These are phyloP conservation scores for Peromyscus leucopus DNA, from an alignment of 2,113 vertebrate species.

Conservation along the genomic window DNA sequence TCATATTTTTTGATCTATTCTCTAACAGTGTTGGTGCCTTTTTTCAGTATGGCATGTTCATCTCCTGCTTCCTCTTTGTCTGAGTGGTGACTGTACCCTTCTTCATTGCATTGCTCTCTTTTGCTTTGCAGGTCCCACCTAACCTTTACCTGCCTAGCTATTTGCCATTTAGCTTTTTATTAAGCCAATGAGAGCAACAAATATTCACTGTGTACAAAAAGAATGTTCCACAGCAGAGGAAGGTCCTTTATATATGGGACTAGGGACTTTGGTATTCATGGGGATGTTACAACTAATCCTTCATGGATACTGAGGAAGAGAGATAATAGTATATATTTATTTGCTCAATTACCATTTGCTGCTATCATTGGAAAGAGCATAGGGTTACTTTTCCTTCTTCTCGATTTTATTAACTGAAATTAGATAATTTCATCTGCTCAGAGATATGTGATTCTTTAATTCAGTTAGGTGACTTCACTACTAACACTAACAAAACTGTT, in stretches of 20 bases:
- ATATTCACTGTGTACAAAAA: too few relatives aligned
- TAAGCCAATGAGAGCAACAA: too few relatives aligned
- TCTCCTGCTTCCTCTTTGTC: too few relatives aligned
- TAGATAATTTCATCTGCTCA: not conserved
- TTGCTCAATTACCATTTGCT: not conserved
- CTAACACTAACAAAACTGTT: not conserved
- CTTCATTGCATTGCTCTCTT: too few relatives aligned
- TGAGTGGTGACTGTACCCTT: too few relatives aligned
- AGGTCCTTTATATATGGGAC: not conserved
- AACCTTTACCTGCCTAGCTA: too few relatives aligned
- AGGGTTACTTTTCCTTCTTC: not conserved
- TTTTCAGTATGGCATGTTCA: too few relatives aligned
- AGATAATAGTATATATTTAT: not conserved
- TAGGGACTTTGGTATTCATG: not conserved
- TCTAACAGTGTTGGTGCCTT: too few relatives aligned
- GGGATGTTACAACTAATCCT: not conserved
- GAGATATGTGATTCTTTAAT: not conserved
- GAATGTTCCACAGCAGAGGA: too few relatives aligned
- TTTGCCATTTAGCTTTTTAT: too few relatives aligned
- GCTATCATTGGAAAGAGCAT: not conserved
- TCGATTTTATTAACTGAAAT: not conserved
- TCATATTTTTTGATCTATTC: too few relatives aligned
- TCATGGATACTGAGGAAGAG: not conserved
- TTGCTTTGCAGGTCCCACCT: too few relatives aligned
- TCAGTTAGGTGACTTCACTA: not conserved